A percentile compares a stretch with the other conserved stretches of the same genome.
phyloP scores from a whole-genome alignment of 2,888 invertebrate species.

The Pandemis cinnamomeana region DNA sequence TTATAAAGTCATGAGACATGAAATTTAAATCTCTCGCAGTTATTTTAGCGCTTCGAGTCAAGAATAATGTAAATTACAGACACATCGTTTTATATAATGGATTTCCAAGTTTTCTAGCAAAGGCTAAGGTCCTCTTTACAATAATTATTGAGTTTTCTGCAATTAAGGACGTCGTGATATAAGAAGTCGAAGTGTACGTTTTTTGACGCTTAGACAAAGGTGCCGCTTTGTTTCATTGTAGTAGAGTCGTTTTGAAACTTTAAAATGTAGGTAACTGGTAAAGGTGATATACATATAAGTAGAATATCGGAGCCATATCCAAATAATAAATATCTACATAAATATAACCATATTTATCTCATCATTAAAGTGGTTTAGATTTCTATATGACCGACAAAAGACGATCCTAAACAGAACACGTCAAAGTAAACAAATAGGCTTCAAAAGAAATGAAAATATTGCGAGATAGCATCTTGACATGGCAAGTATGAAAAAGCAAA shows the following conservation, averaged over 20 bases:
- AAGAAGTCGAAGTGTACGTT: no score
- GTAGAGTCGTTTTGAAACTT: no score
- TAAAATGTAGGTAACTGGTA: no score
- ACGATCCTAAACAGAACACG: background rate
- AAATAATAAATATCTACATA: background rate
- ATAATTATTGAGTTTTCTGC: no score
- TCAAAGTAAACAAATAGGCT: slow-evolving; percentile 4
- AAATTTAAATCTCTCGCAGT: background rate
- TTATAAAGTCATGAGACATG: background rate
- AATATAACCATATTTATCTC: background rate
- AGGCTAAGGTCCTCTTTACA: no score
- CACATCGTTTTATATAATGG: no score
- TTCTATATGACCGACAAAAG: background rate
- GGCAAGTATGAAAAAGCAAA: background rate
- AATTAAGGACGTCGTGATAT: no score
- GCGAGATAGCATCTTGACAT: slow-evolving; percentile 9
- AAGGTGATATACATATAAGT: no score
- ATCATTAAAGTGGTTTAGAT: background rate
- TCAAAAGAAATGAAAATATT: background rate
- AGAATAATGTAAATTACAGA: background rate
- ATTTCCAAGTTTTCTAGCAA: no score
- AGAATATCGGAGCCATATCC: background rate
- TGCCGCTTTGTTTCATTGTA: no score
- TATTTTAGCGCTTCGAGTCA: background rate
- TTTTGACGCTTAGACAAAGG: no score